Evolutionary conservation across 1,140 invertebrate species (phyloP).

Genomic region (Cydia strobilella): DNA sequence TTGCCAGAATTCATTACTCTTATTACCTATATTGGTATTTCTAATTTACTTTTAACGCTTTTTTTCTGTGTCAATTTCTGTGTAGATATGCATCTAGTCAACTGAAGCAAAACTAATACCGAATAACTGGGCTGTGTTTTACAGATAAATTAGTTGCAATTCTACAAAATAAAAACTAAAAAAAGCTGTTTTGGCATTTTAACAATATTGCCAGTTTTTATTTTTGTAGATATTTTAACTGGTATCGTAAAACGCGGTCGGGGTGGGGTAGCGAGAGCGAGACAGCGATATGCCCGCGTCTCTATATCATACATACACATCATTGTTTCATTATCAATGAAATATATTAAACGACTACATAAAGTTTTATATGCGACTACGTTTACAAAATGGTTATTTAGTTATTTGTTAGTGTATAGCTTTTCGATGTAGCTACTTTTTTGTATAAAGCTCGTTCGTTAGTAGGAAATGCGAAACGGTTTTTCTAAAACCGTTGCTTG

Average conservation of each 20-base stretch:
- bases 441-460: slow-evolving; percentile 46
- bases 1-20: slow-evolving; percentile 5
- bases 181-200: not conserved
- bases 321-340: slow-evolving; percentile 62
- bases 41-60: not conserved
- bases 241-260: not conserved
- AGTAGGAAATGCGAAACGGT: slow-evolving; percentile 35
- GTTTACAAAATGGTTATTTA: slow-evolving; percentile 52
- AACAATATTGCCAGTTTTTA: not conserved
- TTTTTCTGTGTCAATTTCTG: not conserved
- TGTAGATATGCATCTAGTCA: slow-evolving; percentile 21
- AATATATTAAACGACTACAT: slow-evolving; percentile 50
- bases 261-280: slow-evolving; percentile 22
- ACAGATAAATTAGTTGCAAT: not conserved
- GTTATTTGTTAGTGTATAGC: slow-evolving; percentile 60
- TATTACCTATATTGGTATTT: slow-evolving; percentile 18
- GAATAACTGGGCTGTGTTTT: slow-evolving; percentile 7
- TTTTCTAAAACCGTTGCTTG: slow-evolving; percentile 35
- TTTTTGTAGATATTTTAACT: slow-evolving; percentile 3
- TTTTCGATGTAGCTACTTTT: slow-evolving; percentile 60
- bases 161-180: not conserved
- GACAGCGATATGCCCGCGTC: slow-evolving; percentile 22
- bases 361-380: slow-evolving; percentile 50
- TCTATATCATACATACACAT: slow-evolving; percentile 69
- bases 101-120: slow-evolving; percentile 2